Base-by-base conservation (phyloP, 2,888 invertebrate species). In the Clitarchus hookeri region DNA sequence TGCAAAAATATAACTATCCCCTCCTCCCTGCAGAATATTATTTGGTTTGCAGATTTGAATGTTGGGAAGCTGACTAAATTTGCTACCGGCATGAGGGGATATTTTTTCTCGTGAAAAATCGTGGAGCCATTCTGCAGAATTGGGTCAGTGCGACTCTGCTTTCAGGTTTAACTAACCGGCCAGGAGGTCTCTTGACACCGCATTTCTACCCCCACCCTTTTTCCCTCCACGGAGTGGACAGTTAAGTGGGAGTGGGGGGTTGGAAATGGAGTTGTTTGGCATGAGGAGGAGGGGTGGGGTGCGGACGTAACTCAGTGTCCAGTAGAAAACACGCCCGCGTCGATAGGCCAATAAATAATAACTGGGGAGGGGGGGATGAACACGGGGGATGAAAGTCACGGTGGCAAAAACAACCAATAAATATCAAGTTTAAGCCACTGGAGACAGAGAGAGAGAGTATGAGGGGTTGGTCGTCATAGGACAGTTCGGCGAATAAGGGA, bases 341-440 rank as follows among this genome's bases (percentile, higher is more conserved):
- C 65, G 65, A 65, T 65, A 65, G 65, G 65, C 65, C 65, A 65
- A 65, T 65, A 65, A 65, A 65, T 65, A 65, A 65, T 65, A 65
- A 65, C 65, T 65, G 65, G 8, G 0, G 23, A 23, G 36, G 65
- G 16, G 65, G 65, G 65, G 65, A 2, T 65, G 65, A 23, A 65
- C 65, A 65, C 8, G 16, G 65, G 65, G 65, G 65, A 65, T 65
- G 65, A 65, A 65, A 65, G 65, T 65, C 65, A n/a, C 65, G 65
- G 23, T 19, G 65, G 65, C 0, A 65, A 65, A 65, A 65, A 65
- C 23, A 65, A 65, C 65, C 65, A 65, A 65, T 65, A 65, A 65
- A 65, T 65, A 65, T 65, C 65, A 65, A 65, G 65, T n/a, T 65
- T 65, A 65, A 65, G 65, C 65, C 65, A n/a, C 65, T 65, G 65